A percentile compares a stretch with the other conserved stretches of the same genome.
Evolutionary conservation across 2,888 invertebrate species (phyloP).

Genomic region (Agrochola litura): DNA sequence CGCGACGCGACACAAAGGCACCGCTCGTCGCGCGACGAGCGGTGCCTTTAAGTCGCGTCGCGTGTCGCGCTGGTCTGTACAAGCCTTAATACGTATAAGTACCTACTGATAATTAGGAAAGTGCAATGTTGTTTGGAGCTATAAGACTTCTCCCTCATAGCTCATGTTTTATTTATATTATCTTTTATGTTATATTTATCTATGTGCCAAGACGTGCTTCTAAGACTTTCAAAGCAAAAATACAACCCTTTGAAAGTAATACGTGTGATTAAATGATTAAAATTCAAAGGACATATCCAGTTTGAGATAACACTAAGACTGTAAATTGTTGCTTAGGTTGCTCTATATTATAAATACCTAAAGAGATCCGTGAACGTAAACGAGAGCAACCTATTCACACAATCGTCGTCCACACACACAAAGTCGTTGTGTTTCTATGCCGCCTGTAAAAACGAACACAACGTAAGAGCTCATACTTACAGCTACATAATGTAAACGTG

Average conservation of each 20-base stretch:
- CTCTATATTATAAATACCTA: neutral
- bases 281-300: neutral
- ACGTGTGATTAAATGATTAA: neutral
- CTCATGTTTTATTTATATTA: neutral
- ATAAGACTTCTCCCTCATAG: neutral
- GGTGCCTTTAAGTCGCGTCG: too few species aligned
- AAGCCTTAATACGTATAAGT: too few species aligned
- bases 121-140: neutral
- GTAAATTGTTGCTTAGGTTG: neutral
- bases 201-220: neutral
- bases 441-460: neutral
- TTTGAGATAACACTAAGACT: neutral
- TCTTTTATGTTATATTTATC: neutral
- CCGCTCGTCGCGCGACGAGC: too few species aligned
- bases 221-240: neutral
- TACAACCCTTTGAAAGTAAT: neutral
- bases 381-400: neutral
- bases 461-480: neutral
- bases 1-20: too few species aligned
- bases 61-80: too few species aligned
- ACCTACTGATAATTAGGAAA: neutral
- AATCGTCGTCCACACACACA: neutral
- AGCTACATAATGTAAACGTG: constrained; percentile 17
- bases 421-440: neutral
- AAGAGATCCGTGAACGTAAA: neutral